Percentiles rank a stretch among this genome's conserved stretches.
Conservation (phyloP, 2,113 vertebrate species). For the Zosterops pallidus region DNA sequence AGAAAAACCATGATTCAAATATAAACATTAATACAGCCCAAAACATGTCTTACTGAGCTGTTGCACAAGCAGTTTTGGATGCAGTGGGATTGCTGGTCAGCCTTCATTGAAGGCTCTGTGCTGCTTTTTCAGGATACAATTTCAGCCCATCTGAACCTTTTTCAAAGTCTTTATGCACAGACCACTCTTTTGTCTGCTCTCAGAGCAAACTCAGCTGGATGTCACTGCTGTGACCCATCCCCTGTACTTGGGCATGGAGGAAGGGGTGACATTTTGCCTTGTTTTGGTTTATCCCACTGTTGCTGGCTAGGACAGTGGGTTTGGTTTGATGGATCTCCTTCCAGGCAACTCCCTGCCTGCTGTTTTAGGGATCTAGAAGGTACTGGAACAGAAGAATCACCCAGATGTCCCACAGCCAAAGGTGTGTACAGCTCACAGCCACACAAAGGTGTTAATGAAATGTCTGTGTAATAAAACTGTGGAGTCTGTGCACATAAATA, state of each 20-base stretch:
- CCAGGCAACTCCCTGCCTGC: not conserved
- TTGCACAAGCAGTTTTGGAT: not conserved
- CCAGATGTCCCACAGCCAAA: not conserved
- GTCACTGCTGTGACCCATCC: not conserved
- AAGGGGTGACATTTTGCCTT: not conserved
- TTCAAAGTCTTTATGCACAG: not conserved
- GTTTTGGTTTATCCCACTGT: not conserved
- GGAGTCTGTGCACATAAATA: not conserved
- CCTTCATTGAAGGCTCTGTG: not conserved
- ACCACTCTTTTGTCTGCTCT: not conserved
- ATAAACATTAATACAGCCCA: not conserved
- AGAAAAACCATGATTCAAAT: not conserved
- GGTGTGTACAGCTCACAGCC: not conserved
- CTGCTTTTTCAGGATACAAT: not conserved
- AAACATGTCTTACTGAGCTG: accelerated
- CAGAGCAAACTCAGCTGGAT: not conserved
- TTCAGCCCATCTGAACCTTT: not conserved
- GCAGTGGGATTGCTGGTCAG: not conserved
- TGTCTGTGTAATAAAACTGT: not conserved
- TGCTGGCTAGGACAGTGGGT: not conserved
- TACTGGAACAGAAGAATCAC: not conserved
- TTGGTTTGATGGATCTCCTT: not conserved
- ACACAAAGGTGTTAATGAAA: not conserved
- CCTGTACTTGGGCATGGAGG: not conserved
- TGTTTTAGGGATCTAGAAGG: not conserved